Percentiles rank a stretch among this genome's conserved stretches.
Evolutionary conservation across 2,888 invertebrate genomes (phyloP).

Genomic region (Pollenia angustigena): DNA sequence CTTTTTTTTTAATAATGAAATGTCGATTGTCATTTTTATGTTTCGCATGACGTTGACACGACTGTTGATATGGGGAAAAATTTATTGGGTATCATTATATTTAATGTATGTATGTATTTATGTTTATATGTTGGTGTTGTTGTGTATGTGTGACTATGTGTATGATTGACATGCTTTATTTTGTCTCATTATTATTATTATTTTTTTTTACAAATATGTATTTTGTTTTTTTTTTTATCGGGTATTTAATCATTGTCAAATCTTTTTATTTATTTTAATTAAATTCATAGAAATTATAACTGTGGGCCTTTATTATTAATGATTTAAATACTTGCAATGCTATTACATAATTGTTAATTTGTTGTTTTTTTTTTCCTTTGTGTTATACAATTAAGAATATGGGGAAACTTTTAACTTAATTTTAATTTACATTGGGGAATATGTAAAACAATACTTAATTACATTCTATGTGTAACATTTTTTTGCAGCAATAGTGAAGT

Average conservation of each 20-base stretch:
- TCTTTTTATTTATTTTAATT: conserved; percentile 18
- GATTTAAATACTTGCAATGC: conserved; percentile 8
- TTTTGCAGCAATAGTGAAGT: no score
- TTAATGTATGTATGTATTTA: background rate
- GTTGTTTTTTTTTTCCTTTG: background rate
- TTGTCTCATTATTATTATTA: background rate
- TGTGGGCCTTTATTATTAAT: conserved; percentile 6
- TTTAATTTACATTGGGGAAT: background rate
- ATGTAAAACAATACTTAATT: no score
- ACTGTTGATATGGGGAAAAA: conserved; percentile 31
- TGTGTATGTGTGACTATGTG: background rate
- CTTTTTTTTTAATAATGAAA: conserved; percentile 42
- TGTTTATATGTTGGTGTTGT: background rate
- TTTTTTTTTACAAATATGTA: background rate
- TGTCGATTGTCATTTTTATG: conserved; percentile 49
- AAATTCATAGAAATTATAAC: conserved; percentile 25
- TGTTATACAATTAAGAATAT: background rate
- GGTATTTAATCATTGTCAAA: conserved; percentile 29
- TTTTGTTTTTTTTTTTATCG: background rate
- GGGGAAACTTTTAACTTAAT: background rate
- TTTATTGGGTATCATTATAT: background rate
- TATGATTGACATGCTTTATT: background rate
- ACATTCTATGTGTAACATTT: no score
- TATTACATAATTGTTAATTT: conserved; percentile 7
- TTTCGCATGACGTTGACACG: conserved; percentile 3